Evolutionary conservation across 1,140 invertebrate species (phyloP).

Genomic region (Anthonomus grandis): DNA sequence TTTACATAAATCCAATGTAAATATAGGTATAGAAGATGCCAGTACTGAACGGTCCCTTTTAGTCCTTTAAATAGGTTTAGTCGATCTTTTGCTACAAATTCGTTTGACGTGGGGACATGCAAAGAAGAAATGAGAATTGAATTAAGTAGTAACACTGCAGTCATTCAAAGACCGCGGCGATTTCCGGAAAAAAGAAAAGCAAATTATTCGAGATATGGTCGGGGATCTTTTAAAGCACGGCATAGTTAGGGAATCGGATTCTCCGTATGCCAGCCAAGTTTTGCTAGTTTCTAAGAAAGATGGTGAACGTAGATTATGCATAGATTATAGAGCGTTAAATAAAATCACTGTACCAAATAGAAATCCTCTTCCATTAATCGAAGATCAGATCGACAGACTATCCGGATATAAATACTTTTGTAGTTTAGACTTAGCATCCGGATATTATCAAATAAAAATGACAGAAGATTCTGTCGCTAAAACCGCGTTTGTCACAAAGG

Average conservation of each 20-base stretch:
- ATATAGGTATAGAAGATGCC: neutral
- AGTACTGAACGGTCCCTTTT: neutral
- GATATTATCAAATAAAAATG: constrained; percentile 33
- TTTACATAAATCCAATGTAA: neutral
- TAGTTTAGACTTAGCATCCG: constrained; percentile 28
- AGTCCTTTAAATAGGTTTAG: neutral
- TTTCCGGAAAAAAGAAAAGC: neutral
- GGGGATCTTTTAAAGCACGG: too few relatives aligned
- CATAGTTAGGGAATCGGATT: neutral
- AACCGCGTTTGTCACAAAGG: constrained; percentile 45
- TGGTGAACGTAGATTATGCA: constrained; percentile 30
- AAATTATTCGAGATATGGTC: neutral
- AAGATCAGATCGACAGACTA: constrained; percentile 35
- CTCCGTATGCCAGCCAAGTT: neutral
- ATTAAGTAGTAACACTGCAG: neutral
- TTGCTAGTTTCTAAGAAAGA: constrained; percentile 7
- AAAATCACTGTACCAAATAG: constrained; percentile 27
- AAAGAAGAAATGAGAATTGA: neutral
- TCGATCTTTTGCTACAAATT: neutral
- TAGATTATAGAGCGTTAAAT: constrained; percentile 37
- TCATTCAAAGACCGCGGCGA: neutral
- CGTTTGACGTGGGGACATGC: neutral
- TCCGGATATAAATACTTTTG: constrained; percentile 32
- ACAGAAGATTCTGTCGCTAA: constrained; percentile 40
- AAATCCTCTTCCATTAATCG: constrained; percentile 35